A percentile compares a stretch with the other conserved stretches of the same genome.
These are phyloP conservation scores for Anadara kagoshimensis DNA, from an alignment of 1,140 invertebrate genomes.

Conservation along the genomic window DNA sequence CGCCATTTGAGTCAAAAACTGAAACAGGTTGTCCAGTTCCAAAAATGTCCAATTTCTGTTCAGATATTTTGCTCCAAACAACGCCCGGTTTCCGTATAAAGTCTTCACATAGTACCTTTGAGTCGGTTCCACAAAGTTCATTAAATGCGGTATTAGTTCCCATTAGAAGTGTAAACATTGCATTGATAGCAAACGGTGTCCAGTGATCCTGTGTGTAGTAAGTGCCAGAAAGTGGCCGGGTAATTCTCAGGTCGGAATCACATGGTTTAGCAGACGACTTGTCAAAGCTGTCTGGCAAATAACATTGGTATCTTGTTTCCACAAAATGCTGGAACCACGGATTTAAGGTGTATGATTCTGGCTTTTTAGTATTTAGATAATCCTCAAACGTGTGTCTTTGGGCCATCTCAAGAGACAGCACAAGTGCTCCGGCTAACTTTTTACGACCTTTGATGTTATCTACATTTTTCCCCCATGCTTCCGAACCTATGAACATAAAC, in stretches of 20 bases:
- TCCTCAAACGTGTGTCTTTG: constrained; percentile 1
- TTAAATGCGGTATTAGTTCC: constrained; percentile 18
- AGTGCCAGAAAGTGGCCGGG: background rate
- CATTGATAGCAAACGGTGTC: constrained; percentile 29
- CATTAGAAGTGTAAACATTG: constrained; percentile 22
- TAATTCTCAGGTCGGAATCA: constrained; percentile 1
- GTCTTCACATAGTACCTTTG: constrained; percentile 5
- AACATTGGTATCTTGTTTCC: constrained; percentile 13
- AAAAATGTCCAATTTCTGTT: constrained; percentile 16
- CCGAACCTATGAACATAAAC: constrained; percentile 30
- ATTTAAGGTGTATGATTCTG: background rate
- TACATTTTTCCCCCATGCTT: constrained; percentile 20
- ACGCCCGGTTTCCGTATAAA: background rate
- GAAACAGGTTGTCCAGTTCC: background rate
- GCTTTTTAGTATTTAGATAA: constrained; percentile 9
- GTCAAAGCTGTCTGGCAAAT: constrained; percentile 24
- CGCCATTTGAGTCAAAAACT: constrained; percentile 26
- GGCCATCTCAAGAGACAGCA: constrained; percentile 9
- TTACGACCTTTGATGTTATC: background rate
- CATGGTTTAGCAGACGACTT: constrained; percentile 18
- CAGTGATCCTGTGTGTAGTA: constrained; percentile 22
- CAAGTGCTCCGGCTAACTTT: constrained; percentile 20
- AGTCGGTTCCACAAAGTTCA: constrained; percentile 18
- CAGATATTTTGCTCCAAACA: constrained; percentile 4
- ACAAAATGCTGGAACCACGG: constrained; percentile 15